These are phyloP conservation scores for Saccostrea cuccullata DNA, from an alignment of 1,140 invertebrate species.

Conservation along the genomic window DNA sequence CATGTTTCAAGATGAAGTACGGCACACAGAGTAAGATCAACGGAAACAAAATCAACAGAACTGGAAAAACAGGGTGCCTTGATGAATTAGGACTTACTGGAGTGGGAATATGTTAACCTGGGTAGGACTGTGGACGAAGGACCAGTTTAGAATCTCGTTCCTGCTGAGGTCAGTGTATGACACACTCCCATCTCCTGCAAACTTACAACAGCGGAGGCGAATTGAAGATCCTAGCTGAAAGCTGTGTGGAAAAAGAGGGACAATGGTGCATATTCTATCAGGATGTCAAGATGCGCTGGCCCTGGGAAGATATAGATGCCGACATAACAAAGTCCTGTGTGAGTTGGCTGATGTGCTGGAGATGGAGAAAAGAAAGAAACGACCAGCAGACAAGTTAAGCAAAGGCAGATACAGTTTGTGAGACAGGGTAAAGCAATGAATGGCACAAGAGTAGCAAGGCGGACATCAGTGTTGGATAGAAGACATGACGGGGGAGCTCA, in stretches of 20 bases:
- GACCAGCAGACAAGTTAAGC: background rate
- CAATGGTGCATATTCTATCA: conserved; percentile 29
- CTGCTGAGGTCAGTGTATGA: conserved; percentile 35
- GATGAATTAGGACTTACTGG: conserved; percentile 31
- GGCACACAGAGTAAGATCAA: background rate
- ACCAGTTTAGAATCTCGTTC: conserved; percentile 28
- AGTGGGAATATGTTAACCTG: conserved; percentile 24
- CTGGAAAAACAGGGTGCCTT: conserved; percentile 12
- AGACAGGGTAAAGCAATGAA: too few species aligned
- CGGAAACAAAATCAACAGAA: conserved; percentile 26
- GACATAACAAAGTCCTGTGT: conserved; percentile 36
- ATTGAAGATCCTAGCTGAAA: conserved; percentile 3
- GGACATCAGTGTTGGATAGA: too few species aligned
- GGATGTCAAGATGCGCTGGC: conserved; percentile 1
- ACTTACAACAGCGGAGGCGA: background rate
- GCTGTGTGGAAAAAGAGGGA: conserved; percentile 38
- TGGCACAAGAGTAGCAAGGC: too few species aligned
- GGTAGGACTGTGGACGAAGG: conserved; percentile 40
- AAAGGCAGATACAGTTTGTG: background rate
- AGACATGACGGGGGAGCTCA: too few species aligned
- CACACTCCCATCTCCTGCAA: conserved; percentile 33
- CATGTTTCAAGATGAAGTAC: conserved; percentile 38
- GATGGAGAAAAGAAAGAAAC: background rate
- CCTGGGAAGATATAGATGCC: conserved; percentile 40
- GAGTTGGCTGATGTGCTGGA: background rate